Evolutionary conservation across 2,113 vertebrate genomes (phyloP).

Genomic region (Podiceps cristatus): DNA sequence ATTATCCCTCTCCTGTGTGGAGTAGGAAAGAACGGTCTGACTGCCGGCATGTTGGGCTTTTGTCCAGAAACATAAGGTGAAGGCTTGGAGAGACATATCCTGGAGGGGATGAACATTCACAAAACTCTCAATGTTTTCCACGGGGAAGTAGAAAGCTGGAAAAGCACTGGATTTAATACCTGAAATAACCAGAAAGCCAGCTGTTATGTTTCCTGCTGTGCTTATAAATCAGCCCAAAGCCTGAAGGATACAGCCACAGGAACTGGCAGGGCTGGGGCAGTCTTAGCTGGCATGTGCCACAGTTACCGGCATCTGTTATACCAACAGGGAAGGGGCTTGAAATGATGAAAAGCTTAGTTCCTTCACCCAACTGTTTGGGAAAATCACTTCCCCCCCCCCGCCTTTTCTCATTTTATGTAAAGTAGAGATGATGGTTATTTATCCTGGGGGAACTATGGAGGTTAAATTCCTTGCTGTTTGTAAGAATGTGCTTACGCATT

Average conservation of each 20-base stretch:
- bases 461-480: background rate
- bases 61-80: conserved; percentile 82
- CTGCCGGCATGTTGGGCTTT: background rate
- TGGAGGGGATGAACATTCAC: conserved; percentile 68
- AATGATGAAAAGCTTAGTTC: background rate
- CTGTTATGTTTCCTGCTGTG: background rate
- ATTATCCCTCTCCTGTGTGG: conserved; percentile 69
- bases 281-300: background rate
- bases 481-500: background rate
- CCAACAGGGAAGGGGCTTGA: background rate
- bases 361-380: background rate
- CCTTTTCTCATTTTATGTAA: background rate
- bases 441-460: background rate
- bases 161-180: conserved; percentile 24
- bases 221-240: background rate
- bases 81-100: conserved; percentile 74
- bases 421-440: background rate
- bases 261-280: background rate
- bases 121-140: conserved; percentile 72
- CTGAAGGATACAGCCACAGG: background rate
- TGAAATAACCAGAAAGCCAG: conserved; percentile 2
- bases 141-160: conserved; percentile 80
- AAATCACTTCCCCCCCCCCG: background rate
- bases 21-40: conserved; percentile 82
- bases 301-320: background rate